Percentiles rank a stretch among this genome's conserved stretches.
These are phyloP conservation scores for Phylloscopus trochiloides DNA, from an alignment of 2,113 vertebrate species.

Conservation along the genomic window DNA sequence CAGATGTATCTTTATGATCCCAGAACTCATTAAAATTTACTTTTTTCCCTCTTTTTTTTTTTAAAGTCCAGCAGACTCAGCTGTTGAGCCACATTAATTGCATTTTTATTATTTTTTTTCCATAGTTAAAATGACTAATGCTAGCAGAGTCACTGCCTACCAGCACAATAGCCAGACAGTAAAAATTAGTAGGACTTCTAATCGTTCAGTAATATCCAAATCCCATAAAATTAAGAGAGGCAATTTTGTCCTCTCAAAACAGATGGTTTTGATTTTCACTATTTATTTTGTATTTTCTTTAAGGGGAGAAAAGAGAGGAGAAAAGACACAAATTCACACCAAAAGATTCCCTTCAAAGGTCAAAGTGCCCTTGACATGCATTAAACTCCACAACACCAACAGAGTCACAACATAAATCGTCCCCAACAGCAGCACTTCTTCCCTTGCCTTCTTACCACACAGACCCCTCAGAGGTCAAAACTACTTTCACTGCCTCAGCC, in stretches of 20 bases:
- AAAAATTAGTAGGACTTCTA: slow-evolving; percentile 39
- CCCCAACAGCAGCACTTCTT: neutral
- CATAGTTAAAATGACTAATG: slow-evolving; percentile 51
- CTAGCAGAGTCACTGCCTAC: slow-evolving; percentile 22
- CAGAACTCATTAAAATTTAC: slow-evolving; percentile 65
- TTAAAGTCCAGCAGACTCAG: slow-evolving; percentile 49
- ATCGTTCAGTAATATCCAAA: slow-evolving; percentile 31
- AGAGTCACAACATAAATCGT: neutral
- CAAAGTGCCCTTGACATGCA: slow-evolving; percentile 10
- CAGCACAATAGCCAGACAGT: slow-evolving; percentile 25
- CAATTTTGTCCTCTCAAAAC: slow-evolving; percentile 42
- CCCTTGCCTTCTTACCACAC: neutral
- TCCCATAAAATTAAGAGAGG: slow-evolving; percentile 36
- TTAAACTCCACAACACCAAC: neutral
- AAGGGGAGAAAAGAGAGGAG: neutral
- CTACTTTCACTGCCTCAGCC: neutral
- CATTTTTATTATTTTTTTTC: slow-evolving; percentile 56
- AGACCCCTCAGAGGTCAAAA: neutral
- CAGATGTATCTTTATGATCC: slow-evolving; percentile 66
- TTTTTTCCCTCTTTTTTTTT: neutral
- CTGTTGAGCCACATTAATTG: slow-evolving; percentile 58
- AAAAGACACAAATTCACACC: slow-evolving; percentile 24
- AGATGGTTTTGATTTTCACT: slow-evolving; percentile 13
- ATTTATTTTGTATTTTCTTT: slow-evolving; percentile 43
- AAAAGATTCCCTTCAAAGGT: slow-evolving; percentile 3